phyloP scores from a whole-genome alignment of 2,888 invertebrate genomes.

The Hyppa rectilinea region DNA sequence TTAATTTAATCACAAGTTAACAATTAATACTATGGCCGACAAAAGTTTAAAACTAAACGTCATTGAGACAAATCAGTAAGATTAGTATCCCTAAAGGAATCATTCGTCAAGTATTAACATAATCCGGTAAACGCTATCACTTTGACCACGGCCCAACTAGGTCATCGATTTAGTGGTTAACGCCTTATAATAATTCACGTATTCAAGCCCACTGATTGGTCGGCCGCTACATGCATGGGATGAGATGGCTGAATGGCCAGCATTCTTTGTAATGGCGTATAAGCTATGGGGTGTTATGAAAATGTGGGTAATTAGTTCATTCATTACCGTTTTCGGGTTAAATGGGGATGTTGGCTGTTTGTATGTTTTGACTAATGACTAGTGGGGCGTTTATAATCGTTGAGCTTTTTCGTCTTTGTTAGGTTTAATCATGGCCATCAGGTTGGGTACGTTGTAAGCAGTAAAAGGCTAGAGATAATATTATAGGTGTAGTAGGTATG shows the following conservation, averaged over 20 bases:
- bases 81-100: not conserved
- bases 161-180: constrained; percentile 77
- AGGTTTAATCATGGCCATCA: constrained; percentile 2
- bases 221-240: constrained; percentile 51
- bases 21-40: too few species aligned
- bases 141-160: constrained; percentile 59
- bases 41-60: not conserved
- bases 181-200: constrained; percentile 77
- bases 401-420: constrained; percentile 34
- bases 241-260: constrained; percentile 46
- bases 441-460: not conserved
- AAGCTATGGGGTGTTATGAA: constrained; percentile 37
- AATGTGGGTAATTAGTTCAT: constrained; percentile 55
- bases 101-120: not conserved
- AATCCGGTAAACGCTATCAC: constrained; percentile 40
- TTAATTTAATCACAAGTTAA: too few species aligned
- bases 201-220: constrained; percentile 68
- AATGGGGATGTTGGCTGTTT: constrained; percentile 39
- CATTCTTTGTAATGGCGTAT: constrained; percentile 48
- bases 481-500: not conserved
- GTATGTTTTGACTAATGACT: constrained; percentile 28
- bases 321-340: constrained; percentile 35
- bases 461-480: too few species aligned
- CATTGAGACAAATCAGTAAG: not conserved
- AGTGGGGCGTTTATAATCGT: constrained; percentile 15